Base-by-base conservation (phyloP, 1,140 invertebrate genomes). In the Gerris buenoi region DNA sequence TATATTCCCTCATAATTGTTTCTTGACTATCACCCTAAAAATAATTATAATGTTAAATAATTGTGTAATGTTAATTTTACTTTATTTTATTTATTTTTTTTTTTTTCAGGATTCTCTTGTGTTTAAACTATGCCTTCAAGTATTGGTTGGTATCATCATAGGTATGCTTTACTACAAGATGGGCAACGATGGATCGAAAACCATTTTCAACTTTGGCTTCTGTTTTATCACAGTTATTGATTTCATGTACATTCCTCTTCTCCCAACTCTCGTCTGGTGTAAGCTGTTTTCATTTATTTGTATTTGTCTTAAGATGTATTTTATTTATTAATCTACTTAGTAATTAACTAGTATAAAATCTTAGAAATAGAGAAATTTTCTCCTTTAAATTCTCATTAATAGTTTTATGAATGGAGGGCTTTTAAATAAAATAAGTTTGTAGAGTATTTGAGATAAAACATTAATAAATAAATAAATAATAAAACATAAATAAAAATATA, bases 121-220 rank as follows among this genome's bases (percentile, higher is more conserved):
- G 71, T 72, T 90, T 5, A 86, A 88, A 72, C 77, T 87, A 57
- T 77, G 79, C 1, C 76, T 90, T 70, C 83, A 89, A 69, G 74
- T 87, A 62, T 83, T 87, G 63, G 73, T 91, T n/a, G 87, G 84
- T 1, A 70, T 86, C 0, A 78, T 89, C 0, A 81, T 90, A n/a
- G 88, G 84, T 1, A 79, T 79, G 0, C 69, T 90, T 26, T 91
- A 86, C 74, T 77, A 82, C 10, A 79, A 84, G 46, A 87, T 89
- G 74, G 89, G 88, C 3, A 83, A 86, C 67, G 86, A 90, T 71
- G 89, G 84, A 0, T 88, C 88, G 0, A 90, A 88, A 72, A 88
- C 86, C 0, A 78, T 91, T 13, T 90, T 88, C 72, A 91, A 90
- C 74, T 90, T 90, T 74, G 88, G 88, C 14, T 90, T 89, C 73